phyloP scores from a whole-genome alignment of 2,888 invertebrate species.

The Parascotia fuliginaria region DNA sequence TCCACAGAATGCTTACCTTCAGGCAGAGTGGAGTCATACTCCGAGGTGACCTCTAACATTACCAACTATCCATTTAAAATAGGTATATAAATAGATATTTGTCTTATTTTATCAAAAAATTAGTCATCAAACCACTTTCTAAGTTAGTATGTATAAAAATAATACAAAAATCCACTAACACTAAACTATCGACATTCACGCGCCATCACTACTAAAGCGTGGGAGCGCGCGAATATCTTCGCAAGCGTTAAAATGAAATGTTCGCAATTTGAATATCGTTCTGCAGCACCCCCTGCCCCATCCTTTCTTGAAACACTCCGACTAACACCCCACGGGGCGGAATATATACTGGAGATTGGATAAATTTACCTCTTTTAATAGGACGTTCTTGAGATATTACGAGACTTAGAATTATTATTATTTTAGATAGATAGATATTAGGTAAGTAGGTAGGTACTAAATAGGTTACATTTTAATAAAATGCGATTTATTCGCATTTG shows the following conservation, averaged over 20 bases:
- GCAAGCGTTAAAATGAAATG: slow-evolving; percentile 86
- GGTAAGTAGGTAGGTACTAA: too few species aligned
- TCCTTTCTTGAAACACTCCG: slow-evolving; percentile 9
- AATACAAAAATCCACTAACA: background rate
- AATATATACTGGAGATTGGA: slow-evolving; percentile 2
- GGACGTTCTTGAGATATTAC: background rate
- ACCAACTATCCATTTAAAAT: too few species aligned
- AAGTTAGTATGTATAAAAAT: background rate
- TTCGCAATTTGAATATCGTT: slow-evolving; percentile 85
- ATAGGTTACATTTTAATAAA: too few species aligned
- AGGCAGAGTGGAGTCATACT: too few species aligned
- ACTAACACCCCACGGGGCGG: background rate
- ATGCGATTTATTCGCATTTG: too few species aligned
- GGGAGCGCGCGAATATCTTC: slow-evolving; percentile 83
- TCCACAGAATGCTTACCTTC: too few species aligned
- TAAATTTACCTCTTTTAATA: slow-evolving; percentile 6
- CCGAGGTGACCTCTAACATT: too few species aligned
- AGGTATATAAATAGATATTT: too few species aligned
- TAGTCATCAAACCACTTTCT: too few species aligned
- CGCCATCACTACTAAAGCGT: slow-evolving; percentile 64
- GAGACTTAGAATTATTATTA: too few species aligned
- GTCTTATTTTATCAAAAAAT: too few species aligned
- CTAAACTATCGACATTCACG: background rate
- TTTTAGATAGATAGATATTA: too few species aligned
- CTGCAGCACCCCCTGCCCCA: slow-evolving; percentile 43